Conservation (phyloP, 2,113 vertebrate species). For the Raphicerus campestris region DNA sequence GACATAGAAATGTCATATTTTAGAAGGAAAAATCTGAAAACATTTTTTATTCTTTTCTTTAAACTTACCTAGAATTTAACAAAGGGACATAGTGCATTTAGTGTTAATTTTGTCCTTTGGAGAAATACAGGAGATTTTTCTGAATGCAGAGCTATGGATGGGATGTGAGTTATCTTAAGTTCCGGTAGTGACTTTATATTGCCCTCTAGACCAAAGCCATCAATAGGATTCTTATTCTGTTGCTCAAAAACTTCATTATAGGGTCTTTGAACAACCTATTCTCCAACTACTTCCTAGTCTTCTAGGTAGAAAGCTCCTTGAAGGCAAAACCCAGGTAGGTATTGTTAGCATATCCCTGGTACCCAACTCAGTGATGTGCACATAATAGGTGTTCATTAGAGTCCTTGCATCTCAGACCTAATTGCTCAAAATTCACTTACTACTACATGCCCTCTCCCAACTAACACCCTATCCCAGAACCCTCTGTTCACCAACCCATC, state of each 20-base stretch:
- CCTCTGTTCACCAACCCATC: neutral
- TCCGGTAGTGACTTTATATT: neutral
- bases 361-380: neutral
- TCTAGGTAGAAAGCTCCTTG: neutral
- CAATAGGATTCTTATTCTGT: neutral
- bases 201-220: neutral
- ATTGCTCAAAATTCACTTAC: neutral
- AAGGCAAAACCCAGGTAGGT: neutral
- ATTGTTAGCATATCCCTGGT: neutral
- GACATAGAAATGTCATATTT: neutral
- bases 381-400: neutral
- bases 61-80: neutral
- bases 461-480: neutral
- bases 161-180: neutral
- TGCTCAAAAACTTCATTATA: neutral
- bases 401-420: neutral
- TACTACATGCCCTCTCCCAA: neutral
- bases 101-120: neutral
- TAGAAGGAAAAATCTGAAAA: neutral
- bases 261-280: neutral
- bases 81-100: neutral
- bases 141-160: neutral
- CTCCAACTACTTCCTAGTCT: neutral
- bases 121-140: neutral
- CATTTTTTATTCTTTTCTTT: conserved; percentile 6